These are phyloP conservation scores for Mastomys natalensis DNA, from an alignment of 2,113 vertebrate genomes.

Conservation along the genomic window DNA sequence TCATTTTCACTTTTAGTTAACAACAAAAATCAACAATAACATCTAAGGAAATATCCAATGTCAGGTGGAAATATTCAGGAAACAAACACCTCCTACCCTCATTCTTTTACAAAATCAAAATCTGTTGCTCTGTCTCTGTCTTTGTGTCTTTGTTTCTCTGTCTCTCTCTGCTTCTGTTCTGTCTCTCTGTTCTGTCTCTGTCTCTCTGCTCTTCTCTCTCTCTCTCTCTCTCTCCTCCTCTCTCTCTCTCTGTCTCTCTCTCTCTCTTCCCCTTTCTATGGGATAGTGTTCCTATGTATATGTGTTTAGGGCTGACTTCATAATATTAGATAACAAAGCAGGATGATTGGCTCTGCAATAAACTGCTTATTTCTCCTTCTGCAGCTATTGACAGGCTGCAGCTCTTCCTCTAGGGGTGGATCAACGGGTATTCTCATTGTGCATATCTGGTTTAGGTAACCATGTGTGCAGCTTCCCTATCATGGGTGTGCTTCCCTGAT, in stretches of 20 bases:
- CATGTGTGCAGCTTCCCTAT: no score
- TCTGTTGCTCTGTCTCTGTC: background rate
- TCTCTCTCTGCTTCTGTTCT: background rate
- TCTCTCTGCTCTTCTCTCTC: background rate
- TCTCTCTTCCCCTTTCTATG: fast-evolving
- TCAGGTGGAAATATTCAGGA: no score
- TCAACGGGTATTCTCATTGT: background rate
- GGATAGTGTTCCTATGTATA: background rate
- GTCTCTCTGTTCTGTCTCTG: background rate
- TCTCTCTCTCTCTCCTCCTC: background rate
- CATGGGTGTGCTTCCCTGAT: background rate
- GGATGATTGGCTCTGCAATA: background rate
- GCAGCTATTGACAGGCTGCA: background rate
- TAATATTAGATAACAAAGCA: background rate
- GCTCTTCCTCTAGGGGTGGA: background rate
- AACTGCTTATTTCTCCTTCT: background rate
- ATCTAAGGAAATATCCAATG: background rate
- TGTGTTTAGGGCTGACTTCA: background rate
- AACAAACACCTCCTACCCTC: fast-evolving
- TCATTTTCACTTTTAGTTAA: background rate
- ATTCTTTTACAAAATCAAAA: background rate
- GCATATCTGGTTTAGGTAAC: background rate
- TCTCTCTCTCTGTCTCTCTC: background rate
- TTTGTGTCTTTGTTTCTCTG: background rate
- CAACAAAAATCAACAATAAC: background rate